These are phyloP conservation scores for Aphidius colemani DNA, from an alignment of 2,888 invertebrate species.

Conservation along the genomic window DNA sequence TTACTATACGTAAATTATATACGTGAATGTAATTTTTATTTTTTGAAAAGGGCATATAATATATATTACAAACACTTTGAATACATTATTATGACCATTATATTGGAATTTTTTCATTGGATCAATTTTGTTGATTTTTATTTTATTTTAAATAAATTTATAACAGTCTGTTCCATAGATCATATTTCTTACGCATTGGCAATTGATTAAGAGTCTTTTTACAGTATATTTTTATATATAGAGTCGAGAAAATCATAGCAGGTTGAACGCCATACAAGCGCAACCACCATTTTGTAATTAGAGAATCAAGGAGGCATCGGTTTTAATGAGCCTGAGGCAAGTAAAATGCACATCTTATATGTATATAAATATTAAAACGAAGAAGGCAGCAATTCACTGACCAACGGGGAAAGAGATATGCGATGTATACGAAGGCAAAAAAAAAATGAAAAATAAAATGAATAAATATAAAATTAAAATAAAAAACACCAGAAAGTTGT, in stretches of 20 bases:
- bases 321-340: slow-evolving; percentile 54
- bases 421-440: slow-evolving; percentile 1
- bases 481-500: background rate
- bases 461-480: slow-evolving; percentile 2
- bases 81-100: no score
- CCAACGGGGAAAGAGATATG: slow-evolving; percentile 18
- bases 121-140: no score
- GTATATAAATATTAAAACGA: slow-evolving; percentile 6
- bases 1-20: no score
- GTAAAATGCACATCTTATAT: slow-evolving; percentile 18
- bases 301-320: slow-evolving; percentile 54
- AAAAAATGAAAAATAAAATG: background rate
- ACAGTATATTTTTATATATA: slow-evolving; percentile 11
- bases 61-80: no score
- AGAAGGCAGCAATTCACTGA: background rate
- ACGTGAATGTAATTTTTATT: no score
- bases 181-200: background rate
- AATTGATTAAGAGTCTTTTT: background rate
- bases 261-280: slow-evolving; percentile 49
- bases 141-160: no score
- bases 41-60: no score
- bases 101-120: no score
- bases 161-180: no score
- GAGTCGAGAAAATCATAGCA: slow-evolving; percentile 16
- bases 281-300: slow-evolving; percentile 58